Evolutionary conservation across 2,113 vertebrate genomes (phyloP).

Genomic region (Bufo bufo): DNA sequence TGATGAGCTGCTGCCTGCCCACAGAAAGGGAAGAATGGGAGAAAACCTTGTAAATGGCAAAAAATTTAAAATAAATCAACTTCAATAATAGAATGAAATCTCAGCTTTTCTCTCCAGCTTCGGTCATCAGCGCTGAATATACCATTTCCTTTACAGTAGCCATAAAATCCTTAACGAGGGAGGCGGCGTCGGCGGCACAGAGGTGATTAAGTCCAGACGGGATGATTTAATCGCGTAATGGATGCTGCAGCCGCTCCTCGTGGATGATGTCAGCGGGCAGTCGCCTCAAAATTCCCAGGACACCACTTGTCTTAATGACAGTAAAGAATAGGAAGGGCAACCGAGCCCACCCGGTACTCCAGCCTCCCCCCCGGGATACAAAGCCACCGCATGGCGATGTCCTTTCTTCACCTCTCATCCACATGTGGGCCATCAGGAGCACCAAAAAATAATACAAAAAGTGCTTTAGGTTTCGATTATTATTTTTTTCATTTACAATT

Average conservation of each 20-base stretch:
- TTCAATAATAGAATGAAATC: too few relatives aligned
- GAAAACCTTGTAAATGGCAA: too few relatives aligned
- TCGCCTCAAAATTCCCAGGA: conserved; percentile 15
- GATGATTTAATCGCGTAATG: conserved; percentile 54
- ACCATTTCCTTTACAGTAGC: not conserved
- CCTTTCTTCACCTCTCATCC: not conserved
- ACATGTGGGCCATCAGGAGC: not conserved
- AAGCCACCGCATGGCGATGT: not conserved
- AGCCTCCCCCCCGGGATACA: not conserved
- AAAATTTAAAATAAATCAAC: too few relatives aligned
- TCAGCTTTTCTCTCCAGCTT: too few relatives aligned
- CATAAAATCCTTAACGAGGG: not conserved
- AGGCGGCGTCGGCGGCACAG: not conserved
- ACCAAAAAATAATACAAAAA: not conserved
- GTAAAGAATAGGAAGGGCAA: conserved; percentile 18
- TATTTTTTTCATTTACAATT: not conserved
- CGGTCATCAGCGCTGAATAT: too few relatives aligned
- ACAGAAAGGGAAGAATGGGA: too few relatives aligned
- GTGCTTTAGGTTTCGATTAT: not conserved
- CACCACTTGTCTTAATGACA: conserved; percentile 51
- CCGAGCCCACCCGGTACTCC: not conserved
- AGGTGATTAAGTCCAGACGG: conserved; percentile 20
- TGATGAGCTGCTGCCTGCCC: too few relatives aligned
- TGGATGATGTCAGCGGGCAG: conserved; percentile 15
- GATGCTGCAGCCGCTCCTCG: conserved; percentile 32